Percentiles rank a stretch among this genome's conserved stretches.
Conservation (phyloP, 2,113 vertebrate species). For the Lagopus leucura region DNA sequence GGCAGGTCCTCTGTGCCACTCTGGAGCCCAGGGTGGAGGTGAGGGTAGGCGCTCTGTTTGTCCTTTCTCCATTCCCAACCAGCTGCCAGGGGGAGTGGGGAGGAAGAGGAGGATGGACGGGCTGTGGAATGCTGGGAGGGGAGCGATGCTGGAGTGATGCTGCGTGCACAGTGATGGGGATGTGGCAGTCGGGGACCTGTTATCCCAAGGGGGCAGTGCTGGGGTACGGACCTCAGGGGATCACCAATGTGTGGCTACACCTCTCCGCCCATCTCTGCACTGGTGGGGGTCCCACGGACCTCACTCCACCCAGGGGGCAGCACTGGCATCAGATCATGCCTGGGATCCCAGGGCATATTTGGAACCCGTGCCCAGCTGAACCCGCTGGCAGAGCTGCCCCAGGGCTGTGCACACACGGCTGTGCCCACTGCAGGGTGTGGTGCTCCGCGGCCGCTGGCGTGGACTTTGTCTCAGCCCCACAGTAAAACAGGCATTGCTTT, state of each 20-base stretch:
- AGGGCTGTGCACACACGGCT: neutral
- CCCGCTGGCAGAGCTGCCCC: fast-evolving
- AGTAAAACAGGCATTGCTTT: neutral
- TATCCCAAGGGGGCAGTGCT: neutral
- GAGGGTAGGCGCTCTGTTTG: neutral
- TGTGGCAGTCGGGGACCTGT: fast-evolving
- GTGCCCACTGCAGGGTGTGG: neutral
- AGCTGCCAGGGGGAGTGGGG: fast-evolving
- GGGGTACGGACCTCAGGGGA: neutral
- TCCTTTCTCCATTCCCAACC: fast-evolving
- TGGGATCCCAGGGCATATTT: neutral
- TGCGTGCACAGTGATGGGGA: neutral
- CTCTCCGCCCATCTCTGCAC: neutral
- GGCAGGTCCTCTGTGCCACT: constrained; percentile 67
- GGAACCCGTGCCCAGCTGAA: neutral
- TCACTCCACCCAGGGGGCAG: neutral
- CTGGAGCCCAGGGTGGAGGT: constrained; percentile 67
- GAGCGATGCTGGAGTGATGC: neutral
- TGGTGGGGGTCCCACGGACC: no score
- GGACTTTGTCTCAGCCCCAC: constrained; percentile 44
- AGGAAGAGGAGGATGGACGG: fast-evolving
- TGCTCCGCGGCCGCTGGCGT: neutral
- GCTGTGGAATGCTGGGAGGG: neutral
- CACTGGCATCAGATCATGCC: neutral
- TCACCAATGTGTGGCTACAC: fast-evolving